These are phyloP conservation scores for Onychostoma macrolepis DNA, from an alignment of 2,113 vertebrate genomes.

Conservation along the genomic window DNA sequence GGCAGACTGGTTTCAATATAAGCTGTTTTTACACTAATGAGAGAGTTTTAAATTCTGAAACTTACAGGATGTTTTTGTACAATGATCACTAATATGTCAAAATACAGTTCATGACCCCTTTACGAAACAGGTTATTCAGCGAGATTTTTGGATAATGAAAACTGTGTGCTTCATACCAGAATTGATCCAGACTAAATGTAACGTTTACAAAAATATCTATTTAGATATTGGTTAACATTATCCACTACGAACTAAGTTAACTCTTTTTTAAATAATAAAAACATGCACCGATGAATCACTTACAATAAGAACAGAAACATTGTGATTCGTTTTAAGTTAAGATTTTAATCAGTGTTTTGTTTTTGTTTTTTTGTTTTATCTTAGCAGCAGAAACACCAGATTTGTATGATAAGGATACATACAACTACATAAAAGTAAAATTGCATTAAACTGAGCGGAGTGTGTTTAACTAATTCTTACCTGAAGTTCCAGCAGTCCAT, in stretches of 20 bases:
- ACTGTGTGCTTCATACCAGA: not conserved
- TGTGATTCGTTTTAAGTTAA: not conserved
- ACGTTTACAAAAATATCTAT: not conserved
- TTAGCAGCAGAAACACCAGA: not conserved
- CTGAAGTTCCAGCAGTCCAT: conserved; percentile 93
- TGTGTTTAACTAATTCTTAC: conserved; percentile 70
- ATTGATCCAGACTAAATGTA: not conserved
- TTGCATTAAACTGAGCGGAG: not conserved
- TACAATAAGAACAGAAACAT: not conserved
- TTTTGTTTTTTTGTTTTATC: too few species aligned
- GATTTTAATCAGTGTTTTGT: not conserved
- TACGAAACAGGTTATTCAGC: too few species aligned
- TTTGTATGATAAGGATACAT: not conserved
- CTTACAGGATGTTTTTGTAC: too few species aligned
- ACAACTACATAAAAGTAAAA: not conserved
- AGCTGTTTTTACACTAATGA: too few species aligned
- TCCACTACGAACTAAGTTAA: not conserved
- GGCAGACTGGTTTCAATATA: too few species aligned
- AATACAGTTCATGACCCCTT: too few species aligned
- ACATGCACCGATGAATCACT: not conserved
- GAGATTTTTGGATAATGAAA: not conserved
- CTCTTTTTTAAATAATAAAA: not conserved
- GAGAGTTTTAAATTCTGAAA: too few species aligned
- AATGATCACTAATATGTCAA: too few species aligned
- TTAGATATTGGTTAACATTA: not conserved